These are phyloP conservation scores for Arctocebus calabarensis DNA, from an alignment of 2,797 vertebrate species.

Conservation along the genomic window DNA sequence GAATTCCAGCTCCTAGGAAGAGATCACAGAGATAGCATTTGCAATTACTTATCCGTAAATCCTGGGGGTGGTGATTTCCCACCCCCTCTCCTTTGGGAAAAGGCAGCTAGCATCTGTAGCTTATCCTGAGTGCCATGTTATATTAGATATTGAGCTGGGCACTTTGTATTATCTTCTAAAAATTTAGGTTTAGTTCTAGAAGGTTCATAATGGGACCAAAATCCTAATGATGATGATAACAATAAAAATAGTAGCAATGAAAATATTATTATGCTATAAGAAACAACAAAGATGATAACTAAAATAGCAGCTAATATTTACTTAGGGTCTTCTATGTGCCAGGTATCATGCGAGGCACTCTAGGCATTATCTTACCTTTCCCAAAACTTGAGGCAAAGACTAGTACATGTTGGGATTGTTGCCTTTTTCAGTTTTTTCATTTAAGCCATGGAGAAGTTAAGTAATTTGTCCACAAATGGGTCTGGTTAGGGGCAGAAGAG, in stretches of 20 bases:
- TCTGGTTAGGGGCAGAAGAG: neutral
- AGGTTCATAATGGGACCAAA: neutral
- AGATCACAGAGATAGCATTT: neutral
- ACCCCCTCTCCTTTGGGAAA: neutral
- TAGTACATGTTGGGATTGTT: neutral
- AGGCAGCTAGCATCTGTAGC: neutral
- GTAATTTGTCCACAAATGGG: neutral
- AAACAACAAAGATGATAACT: neutral
- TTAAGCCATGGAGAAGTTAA: neutral
- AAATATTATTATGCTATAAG: neutral
- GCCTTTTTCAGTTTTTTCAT: neutral
- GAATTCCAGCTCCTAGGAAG: neutral
- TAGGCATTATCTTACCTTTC: neutral
- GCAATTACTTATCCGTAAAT: neutral
- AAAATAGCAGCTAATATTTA: neutral
- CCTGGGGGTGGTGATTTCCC: neutral
- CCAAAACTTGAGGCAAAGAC: neutral
- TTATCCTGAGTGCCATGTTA: neutral
- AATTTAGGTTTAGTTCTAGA: neutral
- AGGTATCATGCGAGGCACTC: neutral
- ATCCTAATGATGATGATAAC: neutral
- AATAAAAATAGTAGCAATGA: too few relatives aligned
- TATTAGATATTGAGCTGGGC: too few relatives aligned
- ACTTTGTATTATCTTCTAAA: neutral
- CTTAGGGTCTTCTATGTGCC: neutral